Evolutionary conservation across 2,113 vertebrate species (phyloP).

Genomic region (chimpanzee (Pan troglodytes)): NHGRI_mPanTro3-v2.1_pri NC_072412.2:94576001-94576500

Average conservation of each 20-base stretch:
- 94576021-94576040: neutral
- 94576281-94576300: neutral
- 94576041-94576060: neutral
- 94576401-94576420: neutral
- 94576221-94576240: neutral
- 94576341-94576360: neutral
- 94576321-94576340: neutral
- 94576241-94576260: accelerated
- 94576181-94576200: accelerated
- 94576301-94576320: neutral
- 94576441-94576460: neutral
- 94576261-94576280: neutral
- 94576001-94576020: neutral
- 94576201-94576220: neutral
- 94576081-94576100: neutral
- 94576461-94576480: neutral
- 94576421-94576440: neutral
- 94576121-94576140: neutral
- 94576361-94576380: neutral
- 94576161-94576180: neutral
- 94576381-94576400: neutral
- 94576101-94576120: neutral
- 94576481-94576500: neutral
- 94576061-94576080: neutral
- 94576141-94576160: neutral